Conservation (phyloP, 2,888 invertebrate genomes). For the Coleophora deauratella region DNA sequence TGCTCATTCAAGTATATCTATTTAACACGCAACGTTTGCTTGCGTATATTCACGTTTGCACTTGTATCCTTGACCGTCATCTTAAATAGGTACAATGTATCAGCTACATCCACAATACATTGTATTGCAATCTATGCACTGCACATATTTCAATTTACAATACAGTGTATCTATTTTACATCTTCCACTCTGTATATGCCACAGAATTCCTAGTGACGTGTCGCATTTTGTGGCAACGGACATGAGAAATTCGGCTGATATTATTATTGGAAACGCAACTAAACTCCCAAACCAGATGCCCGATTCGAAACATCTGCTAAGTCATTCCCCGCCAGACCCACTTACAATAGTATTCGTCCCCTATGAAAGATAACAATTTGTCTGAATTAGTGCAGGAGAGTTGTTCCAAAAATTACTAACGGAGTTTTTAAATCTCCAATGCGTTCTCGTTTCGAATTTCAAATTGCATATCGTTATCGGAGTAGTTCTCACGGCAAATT, state of each 20-base stretch:
- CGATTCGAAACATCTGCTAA: slow-evolving; percentile 39
- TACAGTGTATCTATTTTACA: no score
- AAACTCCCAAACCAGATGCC: slow-evolving; percentile 28
- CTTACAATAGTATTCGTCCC: slow-evolving; percentile 23
- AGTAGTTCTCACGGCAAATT: slow-evolving; percentile 33
- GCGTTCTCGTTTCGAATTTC: slow-evolving; percentile 8
- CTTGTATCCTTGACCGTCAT: slow-evolving; percentile 3
- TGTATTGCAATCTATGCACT: no score
- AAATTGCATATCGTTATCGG: slow-evolving; percentile 18
- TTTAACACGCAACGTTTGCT: no score
- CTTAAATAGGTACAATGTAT: no score
- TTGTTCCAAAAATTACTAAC: no score
- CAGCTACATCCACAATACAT: no score
- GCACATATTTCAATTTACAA: no score
- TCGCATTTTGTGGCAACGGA: background rate
- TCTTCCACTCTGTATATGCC: background rate
- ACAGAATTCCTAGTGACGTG: slow-evolving; percentile 3
- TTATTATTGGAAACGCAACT: slow-evolving; percentile 16
- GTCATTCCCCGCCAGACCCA: slow-evolving; percentile 31
- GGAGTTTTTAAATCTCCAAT: background rate
- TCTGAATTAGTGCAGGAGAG: slow-evolving; percentile 28
- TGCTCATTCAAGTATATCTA: slow-evolving; percentile 42
- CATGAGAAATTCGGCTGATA: background rate
- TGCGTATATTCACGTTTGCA: no score
- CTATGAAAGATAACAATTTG: slow-evolving; percentile 32